Conservation (phyloP, 2,113 vertebrate species). For the Neogale vison region DNA sequence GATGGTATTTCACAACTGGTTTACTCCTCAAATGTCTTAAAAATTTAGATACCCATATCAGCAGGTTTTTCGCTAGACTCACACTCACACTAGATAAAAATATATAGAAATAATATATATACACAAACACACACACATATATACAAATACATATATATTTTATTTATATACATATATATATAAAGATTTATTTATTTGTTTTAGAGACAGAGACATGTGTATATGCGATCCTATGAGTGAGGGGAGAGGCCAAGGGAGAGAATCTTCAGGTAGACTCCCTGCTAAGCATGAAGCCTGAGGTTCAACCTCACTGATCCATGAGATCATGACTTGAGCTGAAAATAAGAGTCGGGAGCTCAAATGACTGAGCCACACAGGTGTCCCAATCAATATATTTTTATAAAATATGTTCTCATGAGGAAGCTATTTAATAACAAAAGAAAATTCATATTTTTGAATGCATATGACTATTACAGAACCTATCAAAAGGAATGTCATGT, state of each 20-base stretch:
- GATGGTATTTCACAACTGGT: background rate
- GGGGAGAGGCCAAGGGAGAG: background rate
- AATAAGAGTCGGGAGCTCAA: background rate
- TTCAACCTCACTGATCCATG: background rate
- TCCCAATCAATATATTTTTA: background rate
- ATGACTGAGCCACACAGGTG: background rate
- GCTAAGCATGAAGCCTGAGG: background rate
- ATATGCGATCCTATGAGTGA: fast-evolving
- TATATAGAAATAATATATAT: background rate
- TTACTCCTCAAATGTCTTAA: background rate
- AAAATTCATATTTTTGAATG: background rate
- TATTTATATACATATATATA: background rate
- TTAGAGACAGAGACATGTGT: background rate
- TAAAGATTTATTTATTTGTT: background rate
- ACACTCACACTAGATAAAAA: background rate
- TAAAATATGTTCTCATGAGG: background rate
- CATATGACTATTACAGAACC: background rate
- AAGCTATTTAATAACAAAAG: background rate
- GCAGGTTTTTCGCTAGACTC: background rate
- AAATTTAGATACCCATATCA: background rate
- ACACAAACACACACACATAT: fast-evolving
- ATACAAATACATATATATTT: fast-evolving
- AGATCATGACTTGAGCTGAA: background rate
- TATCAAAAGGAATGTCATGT: background rate
- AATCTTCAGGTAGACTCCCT: background rate